Conservation (phyloP, 2,113 vertebrate species). For the Podarcis raffonei region DNA sequence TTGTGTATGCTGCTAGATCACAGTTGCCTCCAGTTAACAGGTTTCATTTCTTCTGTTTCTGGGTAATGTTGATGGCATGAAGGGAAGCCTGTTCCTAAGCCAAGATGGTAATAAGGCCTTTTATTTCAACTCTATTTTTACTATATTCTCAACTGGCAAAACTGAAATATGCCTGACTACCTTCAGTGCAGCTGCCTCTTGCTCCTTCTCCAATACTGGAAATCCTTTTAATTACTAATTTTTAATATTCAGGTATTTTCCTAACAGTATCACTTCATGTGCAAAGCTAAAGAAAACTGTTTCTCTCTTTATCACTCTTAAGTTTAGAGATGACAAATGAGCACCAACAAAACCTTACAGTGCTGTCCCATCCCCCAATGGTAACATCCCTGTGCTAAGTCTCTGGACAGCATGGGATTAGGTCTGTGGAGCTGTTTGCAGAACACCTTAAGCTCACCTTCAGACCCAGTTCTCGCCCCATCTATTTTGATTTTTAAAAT, state of each 20-base stretch:
- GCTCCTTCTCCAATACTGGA: neutral
- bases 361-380: neutral
- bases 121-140: neutral
- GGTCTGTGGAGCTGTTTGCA: too few relatives aligned
- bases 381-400: neutral
- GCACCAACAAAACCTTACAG: neutral
- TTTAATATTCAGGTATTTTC: neutral
- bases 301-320: neutral
- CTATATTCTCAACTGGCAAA: neutral
- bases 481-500: too few relatives aligned
- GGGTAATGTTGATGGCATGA: neutral
- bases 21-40: neutral
- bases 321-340: neutral
- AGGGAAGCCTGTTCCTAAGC: neutral
- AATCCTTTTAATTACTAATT: neutral
- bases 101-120: neutral
- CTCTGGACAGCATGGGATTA: too few relatives aligned
- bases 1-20: neutral
- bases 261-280: neutral
- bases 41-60: neutral
- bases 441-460: too few relatives aligned
- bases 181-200: neutral
- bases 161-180: neutral
- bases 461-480: too few relatives aligned
- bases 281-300: neutral